A percentile compares a stretch with the other conserved stretches of the same genome.
phyloP scores from a whole-genome alignment of 2,888 invertebrate species.

The Loripinus fragilis region DNA sequence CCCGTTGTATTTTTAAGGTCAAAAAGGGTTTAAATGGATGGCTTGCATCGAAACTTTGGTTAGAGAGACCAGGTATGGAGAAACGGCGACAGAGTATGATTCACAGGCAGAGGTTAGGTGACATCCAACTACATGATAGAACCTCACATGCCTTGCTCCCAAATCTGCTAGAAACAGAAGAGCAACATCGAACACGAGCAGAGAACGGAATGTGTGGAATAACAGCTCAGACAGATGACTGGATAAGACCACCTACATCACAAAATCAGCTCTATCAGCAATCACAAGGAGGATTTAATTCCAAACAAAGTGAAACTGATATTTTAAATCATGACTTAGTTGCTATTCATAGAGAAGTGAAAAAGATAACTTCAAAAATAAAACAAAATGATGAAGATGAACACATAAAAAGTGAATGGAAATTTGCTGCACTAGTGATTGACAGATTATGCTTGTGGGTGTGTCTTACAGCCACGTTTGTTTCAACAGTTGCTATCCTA shows the following conservation, averaged over 20 bases:
- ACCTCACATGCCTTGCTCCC: constrained; percentile 98
- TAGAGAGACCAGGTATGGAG: constrained; percentile 93
- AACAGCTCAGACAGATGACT: constrained; percentile 39
- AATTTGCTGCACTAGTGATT: constrained; percentile 99
- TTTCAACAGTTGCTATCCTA: constrained; percentile 87
- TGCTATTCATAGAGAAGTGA: constrained; percentile 96
- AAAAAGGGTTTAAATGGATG: constrained; percentile 97
- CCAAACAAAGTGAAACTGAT: constrained; percentile 20
- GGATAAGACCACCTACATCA: constrained; percentile 39
- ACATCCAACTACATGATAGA: constrained; percentile 94
- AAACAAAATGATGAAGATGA: constrained; percentile 97
- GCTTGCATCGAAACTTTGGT: constrained; percentile 98
- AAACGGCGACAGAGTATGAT: constrained; percentile 85
- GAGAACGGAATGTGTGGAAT: constrained; percentile 59
- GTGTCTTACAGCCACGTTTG: constrained; percentile 89
- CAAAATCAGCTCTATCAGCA: constrained; percentile 24
- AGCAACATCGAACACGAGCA: constrained; percentile 87
- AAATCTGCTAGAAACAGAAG: constrained; percentile 98
- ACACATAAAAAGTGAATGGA: constrained; percentile 98
- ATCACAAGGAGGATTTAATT: constrained; percentile 15
- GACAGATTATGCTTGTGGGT: constrained; percentile 98
- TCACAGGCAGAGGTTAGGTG: constrained; percentile 93
- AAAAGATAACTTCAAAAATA: constrained; percentile 96
- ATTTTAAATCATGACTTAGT: constrained; percentile 88
- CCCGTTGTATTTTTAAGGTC: constrained; percentile 87